Percentiles rank a stretch among this genome's conserved stretches.
Conservation (phyloP, 2,113 vertebrate species). For the Tautogolabrus adspersus region DNA sequence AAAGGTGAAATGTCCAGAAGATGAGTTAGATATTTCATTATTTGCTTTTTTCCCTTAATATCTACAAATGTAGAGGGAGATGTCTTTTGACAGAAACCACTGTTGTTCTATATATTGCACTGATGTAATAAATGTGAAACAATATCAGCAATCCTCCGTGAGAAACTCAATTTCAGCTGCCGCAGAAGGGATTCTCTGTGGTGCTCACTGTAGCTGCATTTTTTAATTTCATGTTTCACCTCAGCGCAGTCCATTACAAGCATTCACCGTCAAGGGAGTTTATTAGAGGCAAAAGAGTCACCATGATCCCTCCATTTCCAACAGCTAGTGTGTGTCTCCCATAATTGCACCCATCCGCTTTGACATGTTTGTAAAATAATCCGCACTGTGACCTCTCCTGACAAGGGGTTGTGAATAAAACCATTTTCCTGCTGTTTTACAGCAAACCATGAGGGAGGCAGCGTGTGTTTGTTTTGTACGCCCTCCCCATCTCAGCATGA, state of each 20-base stretch:
- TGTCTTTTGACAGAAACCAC: constrained; percentile 14
- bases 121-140: constrained; percentile 42
- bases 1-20: background rate
- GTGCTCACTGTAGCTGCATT: constrained; percentile 17
- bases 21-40: constrained; percentile 48
- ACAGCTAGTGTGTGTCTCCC: constrained; percentile 3
- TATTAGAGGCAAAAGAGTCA: constrained; percentile 21
- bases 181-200: constrained; percentile 17
- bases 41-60: constrained; percentile 14
- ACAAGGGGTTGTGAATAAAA: constrained; percentile 46
- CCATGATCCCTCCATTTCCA: constrained; percentile 3
- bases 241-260: constrained; percentile 38
- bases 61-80: constrained; percentile 17
- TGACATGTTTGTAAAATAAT: constrained; percentile 54
- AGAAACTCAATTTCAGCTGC: constrained; percentile 53
- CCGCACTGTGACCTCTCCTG: constrained; percentile 31
- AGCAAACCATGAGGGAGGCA: constrained; percentile 8
- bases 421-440: constrained; percentile 54
- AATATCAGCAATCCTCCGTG: constrained; percentile 16
- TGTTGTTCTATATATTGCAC: constrained; percentile 3
- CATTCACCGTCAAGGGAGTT: constrained; percentile 40
- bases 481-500: constrained; percentile 28
- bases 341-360: constrained; percentile 12
- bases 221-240: constrained; percentile 10
- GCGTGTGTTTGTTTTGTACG: constrained; percentile 14